phyloP scores from a whole-genome alignment of 2,888 invertebrate genomes.

The Rhagonycha lutea region DNA sequence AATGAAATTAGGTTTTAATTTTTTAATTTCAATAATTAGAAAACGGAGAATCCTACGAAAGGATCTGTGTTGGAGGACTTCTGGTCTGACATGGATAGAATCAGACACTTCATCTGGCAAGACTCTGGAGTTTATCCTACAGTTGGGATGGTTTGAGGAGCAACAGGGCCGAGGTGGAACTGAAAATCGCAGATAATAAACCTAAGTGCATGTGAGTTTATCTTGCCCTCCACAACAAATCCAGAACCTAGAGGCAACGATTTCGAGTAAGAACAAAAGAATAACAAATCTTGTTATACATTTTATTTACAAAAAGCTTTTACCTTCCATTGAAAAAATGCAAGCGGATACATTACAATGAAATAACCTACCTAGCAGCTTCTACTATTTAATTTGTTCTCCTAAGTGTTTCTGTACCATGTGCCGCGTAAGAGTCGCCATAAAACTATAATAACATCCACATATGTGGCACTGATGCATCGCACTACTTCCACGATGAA shows the following conservation, averaged over 20 bases:
- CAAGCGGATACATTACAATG: not conserved
- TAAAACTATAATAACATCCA: constrained; percentile 49
- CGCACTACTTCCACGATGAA: constrained; percentile 37
- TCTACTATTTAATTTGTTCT: not conserved
- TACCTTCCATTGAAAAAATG: not conserved
- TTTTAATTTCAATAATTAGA: no score
- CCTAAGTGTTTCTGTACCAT: constrained; percentile 47
- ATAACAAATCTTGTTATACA: not conserved
- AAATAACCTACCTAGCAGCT: not conserved
- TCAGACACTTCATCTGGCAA: no score
- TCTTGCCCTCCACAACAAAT: no score
- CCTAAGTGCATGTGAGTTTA: no score
- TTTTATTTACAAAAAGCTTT: not conserved
- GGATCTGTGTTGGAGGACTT: no score
- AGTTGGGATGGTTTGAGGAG: no score
- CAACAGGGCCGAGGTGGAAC: no score
- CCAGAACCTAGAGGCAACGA: not conserved
- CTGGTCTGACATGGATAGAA: no score
- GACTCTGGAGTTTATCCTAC: no score
- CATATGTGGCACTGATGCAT: constrained; percentile 47
- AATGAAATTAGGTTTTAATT: no score
- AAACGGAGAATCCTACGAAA: no score
- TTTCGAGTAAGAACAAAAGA: not conserved
- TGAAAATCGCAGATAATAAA: no score
- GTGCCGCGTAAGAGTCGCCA: constrained; percentile 50